phyloP scores from a whole-genome alignment of 2,113 vertebrate species.

The Lophotis ruficrista region DNA sequence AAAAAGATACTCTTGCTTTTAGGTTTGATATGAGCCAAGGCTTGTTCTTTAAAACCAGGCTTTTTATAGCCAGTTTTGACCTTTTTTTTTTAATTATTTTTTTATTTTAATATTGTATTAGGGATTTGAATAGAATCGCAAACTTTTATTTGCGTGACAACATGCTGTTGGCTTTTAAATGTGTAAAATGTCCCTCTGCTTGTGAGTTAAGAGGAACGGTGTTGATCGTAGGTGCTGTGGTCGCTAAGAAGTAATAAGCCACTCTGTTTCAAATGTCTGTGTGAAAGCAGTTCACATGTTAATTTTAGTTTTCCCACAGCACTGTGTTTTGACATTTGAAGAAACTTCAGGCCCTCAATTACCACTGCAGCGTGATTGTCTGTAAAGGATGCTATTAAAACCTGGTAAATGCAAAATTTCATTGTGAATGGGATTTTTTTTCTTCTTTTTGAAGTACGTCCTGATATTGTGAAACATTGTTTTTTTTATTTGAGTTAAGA shows the following conservation, averaged over 20 bases:
- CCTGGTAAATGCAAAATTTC: not conserved
- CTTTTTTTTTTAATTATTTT: not conserved
- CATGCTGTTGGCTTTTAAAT: slow-evolving; percentile 2
- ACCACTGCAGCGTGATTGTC: not conserved
- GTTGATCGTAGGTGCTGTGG: slow-evolving; percentile 21
- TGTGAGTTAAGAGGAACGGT: slow-evolving; percentile 49
- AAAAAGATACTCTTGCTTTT: not conserved
- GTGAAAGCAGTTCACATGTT: slow-evolving; percentile 26
- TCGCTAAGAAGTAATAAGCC: slow-evolving; percentile 40
- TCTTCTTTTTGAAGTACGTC: not conserved
- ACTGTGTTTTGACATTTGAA: not conserved
- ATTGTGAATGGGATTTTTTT: not conserved
- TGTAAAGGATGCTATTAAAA: not conserved
- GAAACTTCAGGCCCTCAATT: not conserved
- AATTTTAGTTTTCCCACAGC: not conserved
- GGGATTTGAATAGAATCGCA: slow-evolving; percentile 14
- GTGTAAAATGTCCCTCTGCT: not conserved
- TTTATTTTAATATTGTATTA: not conserved
- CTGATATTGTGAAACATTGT: not conserved
- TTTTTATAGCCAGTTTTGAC: not conserved
- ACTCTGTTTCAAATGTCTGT: slow-evolving; percentile 28
- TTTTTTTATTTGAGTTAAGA: not conserved
- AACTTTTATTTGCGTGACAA: slow-evolving; percentile 4
- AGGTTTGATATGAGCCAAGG: not conserved
- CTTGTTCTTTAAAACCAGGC: not conserved